Base-by-base conservation (phyloP, 1,140 invertebrate species). In the Pararge aegeria region DNA sequence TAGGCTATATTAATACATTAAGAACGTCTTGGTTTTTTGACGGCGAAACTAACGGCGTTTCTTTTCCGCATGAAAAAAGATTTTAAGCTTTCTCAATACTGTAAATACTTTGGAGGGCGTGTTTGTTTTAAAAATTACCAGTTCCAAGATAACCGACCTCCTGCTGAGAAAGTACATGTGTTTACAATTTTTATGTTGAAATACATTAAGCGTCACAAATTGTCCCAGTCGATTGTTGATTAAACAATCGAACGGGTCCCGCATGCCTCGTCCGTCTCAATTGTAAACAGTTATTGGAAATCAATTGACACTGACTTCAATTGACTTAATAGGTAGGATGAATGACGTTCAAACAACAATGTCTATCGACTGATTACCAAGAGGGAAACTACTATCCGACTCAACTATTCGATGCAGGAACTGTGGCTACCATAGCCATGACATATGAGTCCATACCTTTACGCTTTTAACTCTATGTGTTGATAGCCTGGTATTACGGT, bases 261-360 rank as follows among this genome's bases (percentile, higher is more conserved):
- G 86, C 83, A 89, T 89, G 71, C 72, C 62, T 75, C 75, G 62
- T 78, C 70, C 64, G 64, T 80, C 68, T 81, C 83, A 86, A 87
- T 88, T 89, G 83, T 84, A 76, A 79, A 83, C 79, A 77, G 75
- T 87, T 87, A 89, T 89, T 87, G 86, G 78, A 86, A 89, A 89
- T 86, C 86, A 89, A 89, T 89, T 89, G 86, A 81, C 78, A 78
- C 75, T 61, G 66, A 61, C 49, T 72, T 72, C 10, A 73, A 78
- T 84, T 80, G 71, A 74, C 70, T 74, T 61, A 66, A 80, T 63
- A 64, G 78, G 67, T 64, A 67, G 55, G 53, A 74, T 75, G 70
- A 79, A 78, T 73, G 72, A 75, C 54, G 30, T 27, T 59, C 46
- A 20, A n/a, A 21, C 2, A 29, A 15, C 19, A 38, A 53, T 40